Percentiles rank a stretch among this genome's conserved stretches.
Conservation (phyloP, 2,113 vertebrate species). For the Hirundichthys speculiger region DNA sequence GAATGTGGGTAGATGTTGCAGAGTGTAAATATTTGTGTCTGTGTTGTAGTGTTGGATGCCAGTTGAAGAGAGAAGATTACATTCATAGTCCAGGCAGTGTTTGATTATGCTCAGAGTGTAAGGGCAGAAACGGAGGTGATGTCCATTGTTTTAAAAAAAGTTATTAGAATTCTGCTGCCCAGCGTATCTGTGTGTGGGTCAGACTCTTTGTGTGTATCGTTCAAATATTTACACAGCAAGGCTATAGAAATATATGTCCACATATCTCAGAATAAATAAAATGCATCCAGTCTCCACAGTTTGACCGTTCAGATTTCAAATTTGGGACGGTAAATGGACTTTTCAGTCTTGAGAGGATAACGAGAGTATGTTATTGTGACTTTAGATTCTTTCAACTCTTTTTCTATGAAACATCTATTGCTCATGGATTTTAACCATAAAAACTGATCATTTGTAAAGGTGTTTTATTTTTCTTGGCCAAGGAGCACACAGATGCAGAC, state of each 20-base stretch:
- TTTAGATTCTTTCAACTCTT: background rate
- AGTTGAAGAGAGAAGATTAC: slow-evolving; percentile 25
- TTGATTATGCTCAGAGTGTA: slow-evolving; percentile 1
- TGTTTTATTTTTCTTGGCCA: background rate
- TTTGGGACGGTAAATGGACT: too few relatives aligned
- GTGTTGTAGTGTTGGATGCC: background rate
- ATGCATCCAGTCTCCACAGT: slow-evolving; percentile 13
- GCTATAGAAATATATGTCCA: slow-evolving; percentile 71
- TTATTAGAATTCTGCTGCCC: slow-evolving; percentile 16
- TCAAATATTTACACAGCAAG: slow-evolving; percentile 70
- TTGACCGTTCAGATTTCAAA: too few relatives aligned
- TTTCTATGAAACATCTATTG: background rate
- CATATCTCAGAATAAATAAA: slow-evolving; percentile 71
- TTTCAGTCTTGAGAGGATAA: background rate
- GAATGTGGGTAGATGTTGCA: slow-evolving; percentile 66
- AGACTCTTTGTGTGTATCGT: slow-evolving; percentile 30
- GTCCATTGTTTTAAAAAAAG: slow-evolving; percentile 37
- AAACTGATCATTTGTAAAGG: background rate
- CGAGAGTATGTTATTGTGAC: too few relatives aligned
- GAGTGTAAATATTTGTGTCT: slow-evolving; percentile 78
- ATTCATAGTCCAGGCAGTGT: slow-evolving; percentile 47
- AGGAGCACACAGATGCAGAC: background rate
- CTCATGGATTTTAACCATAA: background rate
- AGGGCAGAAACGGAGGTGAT: slow-evolving; percentile 2
- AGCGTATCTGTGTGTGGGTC: slow-evolving; percentile 13